These are phyloP conservation scores for Punctoribates punctum DNA, from an alignment of 2,888 invertebrate species.

Conservation along the genomic window DNA sequence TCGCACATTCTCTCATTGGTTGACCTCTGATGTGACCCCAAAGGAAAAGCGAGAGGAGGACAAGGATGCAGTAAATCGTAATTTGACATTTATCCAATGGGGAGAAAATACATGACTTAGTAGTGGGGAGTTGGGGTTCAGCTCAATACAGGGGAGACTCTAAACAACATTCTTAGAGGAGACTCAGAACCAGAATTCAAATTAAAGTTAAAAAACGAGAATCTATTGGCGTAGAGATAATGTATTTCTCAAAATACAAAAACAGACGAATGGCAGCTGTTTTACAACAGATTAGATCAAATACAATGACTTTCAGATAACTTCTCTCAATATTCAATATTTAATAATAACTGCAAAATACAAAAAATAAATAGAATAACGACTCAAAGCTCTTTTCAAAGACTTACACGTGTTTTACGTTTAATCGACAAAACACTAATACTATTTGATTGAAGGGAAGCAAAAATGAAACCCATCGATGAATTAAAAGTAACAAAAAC, in stretches of 20 bases:
- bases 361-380: not conserved
- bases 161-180: conserved; percentile 18
- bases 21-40: conserved; percentile 33
- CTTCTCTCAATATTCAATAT: not conserved
- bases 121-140: conserved; percentile 4
- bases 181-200: not conserved
- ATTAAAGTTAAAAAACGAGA: not conserved
- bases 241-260: not conserved
- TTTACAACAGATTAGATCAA: conserved; percentile 30
- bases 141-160: not conserved
- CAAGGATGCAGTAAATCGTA: conserved; percentile 34
- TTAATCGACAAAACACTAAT: not conserved
- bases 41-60: conserved; percentile 27
- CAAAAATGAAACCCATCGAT: not conserved
- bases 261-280: conserved; percentile 16
- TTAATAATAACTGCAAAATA: not conserved
- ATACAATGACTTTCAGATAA: conserved; percentile 15
- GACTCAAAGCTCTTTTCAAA: not conserved
- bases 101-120: conserved; percentile 23
- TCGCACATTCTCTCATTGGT: conserved; percentile 29
- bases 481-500: no score
- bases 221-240: conserved; percentile 23
- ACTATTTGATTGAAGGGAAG: not conserved
- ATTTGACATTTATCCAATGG: conserved; percentile 34
- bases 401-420: conserved; percentile 21